phyloP scores from a whole-genome alignment of 2,113 vertebrate species.

The Phalacrocorax pelagicus region DNA sequence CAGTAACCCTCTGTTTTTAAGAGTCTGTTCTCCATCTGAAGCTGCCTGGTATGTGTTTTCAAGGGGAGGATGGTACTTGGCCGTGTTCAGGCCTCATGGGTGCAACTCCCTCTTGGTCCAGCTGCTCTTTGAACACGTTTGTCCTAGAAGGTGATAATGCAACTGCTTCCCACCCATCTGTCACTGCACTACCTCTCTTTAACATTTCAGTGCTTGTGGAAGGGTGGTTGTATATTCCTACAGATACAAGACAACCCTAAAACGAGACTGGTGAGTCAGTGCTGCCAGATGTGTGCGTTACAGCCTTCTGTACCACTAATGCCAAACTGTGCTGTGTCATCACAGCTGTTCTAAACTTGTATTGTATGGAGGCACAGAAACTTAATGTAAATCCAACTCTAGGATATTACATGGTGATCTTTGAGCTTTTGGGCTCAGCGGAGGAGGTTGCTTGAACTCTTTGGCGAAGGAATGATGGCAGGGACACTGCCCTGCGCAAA shows the following conservation, averaged over 20 bases:
- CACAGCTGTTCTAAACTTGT: neutral
- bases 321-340: neutral
- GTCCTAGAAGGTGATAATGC: neutral
- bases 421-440: neutral
- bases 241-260: neutral
- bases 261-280: neutral
- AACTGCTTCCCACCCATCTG: neutral
- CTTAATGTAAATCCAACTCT: no score
- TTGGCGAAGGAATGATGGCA: neutral
- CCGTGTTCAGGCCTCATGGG: neutral
- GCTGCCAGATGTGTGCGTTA: accelerated
- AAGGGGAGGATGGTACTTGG: neutral
- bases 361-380: neutral
- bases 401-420: neutral
- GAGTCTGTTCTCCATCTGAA: neutral
- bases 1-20: neutral
- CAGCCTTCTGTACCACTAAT: neutral
- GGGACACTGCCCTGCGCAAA: neutral
- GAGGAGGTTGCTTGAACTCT: neutral
- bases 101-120: neutral
- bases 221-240: neutral
- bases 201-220: neutral
- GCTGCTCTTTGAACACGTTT: neutral
- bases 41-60: neutral
- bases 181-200: neutral